A percentile compares a stretch with the other conserved stretches of the same genome.
These are phyloP conservation scores for Molorchus minor DNA, from an alignment of 2,888 invertebrate species.

Conservation along the genomic window DNA sequence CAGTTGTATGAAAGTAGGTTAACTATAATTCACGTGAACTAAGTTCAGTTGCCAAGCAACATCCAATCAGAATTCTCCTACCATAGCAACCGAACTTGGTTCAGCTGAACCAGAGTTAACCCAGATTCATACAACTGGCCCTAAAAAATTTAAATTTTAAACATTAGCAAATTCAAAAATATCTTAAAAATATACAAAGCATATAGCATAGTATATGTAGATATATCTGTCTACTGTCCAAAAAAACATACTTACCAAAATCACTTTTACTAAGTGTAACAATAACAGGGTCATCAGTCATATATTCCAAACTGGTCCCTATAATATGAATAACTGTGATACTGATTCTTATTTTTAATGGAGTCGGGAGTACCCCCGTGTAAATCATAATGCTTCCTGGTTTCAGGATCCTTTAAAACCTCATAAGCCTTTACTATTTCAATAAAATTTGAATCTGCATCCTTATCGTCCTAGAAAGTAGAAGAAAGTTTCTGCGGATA, in stretches of 20 bases:
- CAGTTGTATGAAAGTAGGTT: too few relatives aligned
- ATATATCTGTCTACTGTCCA: background rate
- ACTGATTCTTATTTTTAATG: slow-evolving; percentile 70
- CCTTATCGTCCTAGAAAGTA: slow-evolving; percentile 71
- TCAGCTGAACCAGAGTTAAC: too few relatives aligned
- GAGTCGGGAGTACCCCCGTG: slow-evolving; percentile 73
- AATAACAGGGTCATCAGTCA: slow-evolving; percentile 83
- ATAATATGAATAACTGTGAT: slow-evolving; percentile 85
- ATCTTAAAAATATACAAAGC: too few relatives aligned
- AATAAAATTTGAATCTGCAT: slow-evolving; percentile 80
- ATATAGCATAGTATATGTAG: too few relatives aligned
- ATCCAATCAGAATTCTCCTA: too few relatives aligned
- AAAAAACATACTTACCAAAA: slow-evolving; percentile 69
- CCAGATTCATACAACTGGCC: too few relatives aligned
- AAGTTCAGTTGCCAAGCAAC: too few relatives aligned
- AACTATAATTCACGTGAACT: too few relatives aligned
- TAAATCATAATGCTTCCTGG: slow-evolving; percentile 80
- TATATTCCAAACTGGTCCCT: slow-evolving; percentile 85
- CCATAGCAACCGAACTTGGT: too few relatives aligned
- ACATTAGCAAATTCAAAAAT: too few relatives aligned
- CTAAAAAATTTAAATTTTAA: too few relatives aligned
- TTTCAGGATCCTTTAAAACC: slow-evolving; percentile 82
- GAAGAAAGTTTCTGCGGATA: too few relatives aligned
- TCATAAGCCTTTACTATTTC: slow-evolving; percentile 87
- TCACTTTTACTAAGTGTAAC: slow-evolving; percentile 78